Evolutionary conservation across 2,797 vertebrate genomes (phyloP).

Genomic region (Pseudomugil tenellus): DNA sequence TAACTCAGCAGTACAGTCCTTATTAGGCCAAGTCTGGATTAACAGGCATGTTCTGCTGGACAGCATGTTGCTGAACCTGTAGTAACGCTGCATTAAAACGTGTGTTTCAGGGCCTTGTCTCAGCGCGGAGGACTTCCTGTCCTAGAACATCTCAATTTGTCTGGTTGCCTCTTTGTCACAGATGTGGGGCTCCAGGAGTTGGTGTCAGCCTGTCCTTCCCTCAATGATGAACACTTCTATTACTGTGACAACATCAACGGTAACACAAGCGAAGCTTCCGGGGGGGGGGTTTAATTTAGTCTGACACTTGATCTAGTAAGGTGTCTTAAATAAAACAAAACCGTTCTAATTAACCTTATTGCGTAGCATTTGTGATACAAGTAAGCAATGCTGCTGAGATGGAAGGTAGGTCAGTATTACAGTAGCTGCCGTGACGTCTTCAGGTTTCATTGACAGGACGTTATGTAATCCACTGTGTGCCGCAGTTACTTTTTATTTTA

Average conservation of each 20-base stretch:
- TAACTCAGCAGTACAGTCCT: not conserved
- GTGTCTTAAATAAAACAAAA: not conserved
- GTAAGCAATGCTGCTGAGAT: constrained; percentile 51
- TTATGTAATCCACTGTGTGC: not conserved
- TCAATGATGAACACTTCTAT: constrained; percentile 98
- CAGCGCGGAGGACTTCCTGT: constrained; percentile 92
- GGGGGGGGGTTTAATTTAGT: not conserved
- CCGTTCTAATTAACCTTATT: constrained; percentile 36
- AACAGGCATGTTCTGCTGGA: not conserved
- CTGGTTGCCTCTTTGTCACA: constrained; percentile 94
- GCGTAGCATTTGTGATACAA: constrained; percentile 60
- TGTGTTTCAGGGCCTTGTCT: constrained; percentile 87
- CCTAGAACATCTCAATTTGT: constrained; percentile 97
- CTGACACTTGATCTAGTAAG: not conserved
- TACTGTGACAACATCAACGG: constrained; percentile 99
- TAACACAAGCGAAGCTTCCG: constrained; percentile 74
- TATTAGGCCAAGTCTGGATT: constrained; percentile 10
- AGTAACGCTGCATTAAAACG: not conserved
- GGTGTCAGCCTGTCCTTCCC: constrained; percentile 92
- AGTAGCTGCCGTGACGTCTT: constrained; percentile 27
- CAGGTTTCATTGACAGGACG: not conserved
- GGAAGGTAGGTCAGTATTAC: constrained; percentile 69
- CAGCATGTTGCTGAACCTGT: constrained; percentile 2
- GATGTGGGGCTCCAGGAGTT: constrained; percentile 94
- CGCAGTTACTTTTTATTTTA: not conserved